These are phyloP conservation scores for Rotaria magnacalcarata DNA, from an alignment of 2,888 invertebrate species.

Conservation along the genomic window DNA sequence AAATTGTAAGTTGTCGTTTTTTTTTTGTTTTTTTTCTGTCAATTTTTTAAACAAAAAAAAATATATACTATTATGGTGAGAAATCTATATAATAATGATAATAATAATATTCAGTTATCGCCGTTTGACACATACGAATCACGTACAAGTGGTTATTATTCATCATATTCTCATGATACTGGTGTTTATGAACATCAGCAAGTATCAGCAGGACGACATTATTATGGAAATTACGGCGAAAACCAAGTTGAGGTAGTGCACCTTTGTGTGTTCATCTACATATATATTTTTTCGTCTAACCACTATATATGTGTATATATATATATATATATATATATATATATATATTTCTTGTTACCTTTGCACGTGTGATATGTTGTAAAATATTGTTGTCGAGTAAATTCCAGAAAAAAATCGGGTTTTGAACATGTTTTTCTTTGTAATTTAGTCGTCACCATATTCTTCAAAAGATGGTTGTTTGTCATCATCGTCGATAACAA, in stretches of 20 bases:
- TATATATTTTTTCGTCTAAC: background rate
- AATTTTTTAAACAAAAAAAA: background rate
- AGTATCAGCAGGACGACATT: background rate
- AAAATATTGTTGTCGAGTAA: background rate
- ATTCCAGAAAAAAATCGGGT: background rate
- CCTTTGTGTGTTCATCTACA: background rate
- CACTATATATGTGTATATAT: background rate
- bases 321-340: background rate
- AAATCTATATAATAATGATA: too few species aligned
- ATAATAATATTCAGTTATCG: background rate
- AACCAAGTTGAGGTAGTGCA: conserved; percentile 9
- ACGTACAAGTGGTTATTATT: conserved; percentile 6
- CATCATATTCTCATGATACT: background rate
- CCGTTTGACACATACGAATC: background rate
- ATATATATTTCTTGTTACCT: background rate
- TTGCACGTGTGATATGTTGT: background rate
- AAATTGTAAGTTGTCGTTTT: background rate
- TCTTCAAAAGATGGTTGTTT: background rate
- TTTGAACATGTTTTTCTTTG: too few species aligned
- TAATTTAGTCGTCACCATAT: background rate
- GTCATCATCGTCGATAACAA: background rate
- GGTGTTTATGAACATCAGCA: conserved; percentile 12
- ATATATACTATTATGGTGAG: background rate
- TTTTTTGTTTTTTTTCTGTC: background rate
- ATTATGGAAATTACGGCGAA: conserved; percentile 3